Base-by-base conservation (phyloP, 2,113 vertebrate species). In the Triplophysa tibetana region DNA sequence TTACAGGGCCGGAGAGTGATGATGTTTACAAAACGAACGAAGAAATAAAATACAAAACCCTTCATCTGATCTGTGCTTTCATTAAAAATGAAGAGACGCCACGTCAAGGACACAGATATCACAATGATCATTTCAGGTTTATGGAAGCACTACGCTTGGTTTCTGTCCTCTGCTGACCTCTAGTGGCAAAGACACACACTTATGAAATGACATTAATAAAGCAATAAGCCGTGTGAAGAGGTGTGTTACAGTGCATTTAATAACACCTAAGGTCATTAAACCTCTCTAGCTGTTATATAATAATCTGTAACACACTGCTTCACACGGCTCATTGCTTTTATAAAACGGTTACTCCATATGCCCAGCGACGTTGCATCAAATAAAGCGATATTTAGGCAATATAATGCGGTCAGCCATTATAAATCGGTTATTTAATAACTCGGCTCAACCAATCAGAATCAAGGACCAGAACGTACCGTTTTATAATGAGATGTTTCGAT, bases 61-160 rank as follows among this genome's bases (percentile, higher is more conserved):
- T 43, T 79, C 54, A 69, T 79, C 41, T 52, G 16, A 52, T 52
- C 33, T 87, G 87, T 91, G 87, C 86, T 89, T 90, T 88, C 90
- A 79, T 56, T 81, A 56, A 65, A 75, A 85, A 77, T 88, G 86
- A 89, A 77, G 17, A 87, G 87, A 90, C 70, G 85, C 84, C 79
- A 89, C 78, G 80, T 89, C 85, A 78, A 81, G 84, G 85, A 88
- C 85, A 86, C 86, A 90, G 81, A 76, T 70, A 85, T 85, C 33
- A 61, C 81, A 78, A 83, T 75, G 88, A 89, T 89, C 86, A 83
- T 82, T 81, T 75, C 81, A 88, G 83, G 75, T 82, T 88, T 83
- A 90, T 92, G 93, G 93, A 94, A 94, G 93, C 92, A 89, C 92
- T 91, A 86, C 89, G 91, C 92, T 90, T 82, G 63, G 87, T 84